A percentile compares a stretch with the other conserved stretches of the same genome.
phyloP scores from a whole-genome alignment of 37 sponge, comb jelly and placozoan genomes.

The Tethya wilhelma region DNA sequence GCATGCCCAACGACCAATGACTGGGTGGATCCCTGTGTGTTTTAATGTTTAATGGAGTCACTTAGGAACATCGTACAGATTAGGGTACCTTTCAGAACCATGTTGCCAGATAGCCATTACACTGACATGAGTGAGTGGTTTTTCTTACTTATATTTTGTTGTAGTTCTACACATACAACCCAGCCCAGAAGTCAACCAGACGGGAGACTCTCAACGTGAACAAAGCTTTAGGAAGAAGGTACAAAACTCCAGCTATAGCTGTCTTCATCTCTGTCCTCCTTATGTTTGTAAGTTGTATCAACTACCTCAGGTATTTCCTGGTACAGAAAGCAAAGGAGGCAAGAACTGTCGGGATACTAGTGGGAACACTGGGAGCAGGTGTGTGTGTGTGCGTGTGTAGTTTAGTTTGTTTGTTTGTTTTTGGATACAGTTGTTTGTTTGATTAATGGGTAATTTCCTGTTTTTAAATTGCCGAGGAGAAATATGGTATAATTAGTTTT shows the following conservation, averaged over 20 bases:
- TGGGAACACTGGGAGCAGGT: constrained; percentile 93
- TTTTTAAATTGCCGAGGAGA: no score
- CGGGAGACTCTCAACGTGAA: constrained; percentile 74
- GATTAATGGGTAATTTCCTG: no score
- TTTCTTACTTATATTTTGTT: constrained; percentile 3
- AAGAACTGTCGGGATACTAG: constrained; percentile 87
- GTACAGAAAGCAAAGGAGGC: constrained; percentile 92
- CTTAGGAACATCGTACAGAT: neutral
- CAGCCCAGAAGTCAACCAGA: constrained; percentile 45
- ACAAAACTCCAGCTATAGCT: neutral
- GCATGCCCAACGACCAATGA: no score
- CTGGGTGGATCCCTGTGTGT: neutral
- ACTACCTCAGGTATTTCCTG: constrained; percentile 70
- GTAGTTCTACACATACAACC: constrained; percentile 86
- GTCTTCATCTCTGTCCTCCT: neutral
- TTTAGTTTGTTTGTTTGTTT: neutral
- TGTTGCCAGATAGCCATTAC: neutral
- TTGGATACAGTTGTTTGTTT: neutral
- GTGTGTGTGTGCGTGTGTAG: neutral
- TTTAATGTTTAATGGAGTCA: neutral
- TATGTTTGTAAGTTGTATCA: neutral
- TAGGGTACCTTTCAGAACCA: neutral
- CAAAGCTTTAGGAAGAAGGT: constrained; percentile 79
- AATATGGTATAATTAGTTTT: neutral
- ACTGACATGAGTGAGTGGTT: neutral